These are phyloP conservation scores for Eira barbara DNA, from an alignment of 2,113 vertebrate species.

Conservation along the genomic window DNA sequence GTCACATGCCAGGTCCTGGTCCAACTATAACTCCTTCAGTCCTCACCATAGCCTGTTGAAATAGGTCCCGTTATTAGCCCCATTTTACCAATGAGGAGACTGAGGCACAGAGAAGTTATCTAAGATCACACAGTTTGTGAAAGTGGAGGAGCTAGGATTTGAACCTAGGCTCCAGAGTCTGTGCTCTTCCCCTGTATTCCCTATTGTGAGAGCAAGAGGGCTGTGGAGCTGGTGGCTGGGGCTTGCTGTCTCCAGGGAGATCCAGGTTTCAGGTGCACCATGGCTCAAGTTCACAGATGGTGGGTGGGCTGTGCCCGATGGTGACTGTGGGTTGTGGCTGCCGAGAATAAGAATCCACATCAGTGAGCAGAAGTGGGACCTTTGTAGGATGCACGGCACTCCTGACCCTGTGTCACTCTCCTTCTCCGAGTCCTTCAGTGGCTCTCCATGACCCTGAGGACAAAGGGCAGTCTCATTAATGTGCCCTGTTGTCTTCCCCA, in stretches of 20 bases:
- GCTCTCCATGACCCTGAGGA: neutral
- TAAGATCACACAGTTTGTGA: neutral
- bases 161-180: neutral
- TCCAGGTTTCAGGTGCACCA: neutral
- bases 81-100: neutral
- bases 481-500: neutral
- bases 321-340: neutral
- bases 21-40: neutral
- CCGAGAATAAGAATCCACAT: neutral
- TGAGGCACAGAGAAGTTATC: neutral
- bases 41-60: neutral
- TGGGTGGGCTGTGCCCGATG: neutral
- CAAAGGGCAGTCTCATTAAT: neutral
- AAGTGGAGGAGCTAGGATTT: neutral
- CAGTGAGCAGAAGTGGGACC: too few species aligned
- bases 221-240: neutral
- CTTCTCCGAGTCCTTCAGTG: neutral
- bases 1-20: neutral
- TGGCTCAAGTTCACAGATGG: neutral
- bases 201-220: neutral
- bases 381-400: neutral
- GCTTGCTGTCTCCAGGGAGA: neutral
- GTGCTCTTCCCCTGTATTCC: neutral
- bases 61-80: neutral
- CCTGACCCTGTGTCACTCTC: too few species aligned